phyloP scores from a whole-genome alignment of 2,113 vertebrate species.

The Isichthys henryi region DNA sequence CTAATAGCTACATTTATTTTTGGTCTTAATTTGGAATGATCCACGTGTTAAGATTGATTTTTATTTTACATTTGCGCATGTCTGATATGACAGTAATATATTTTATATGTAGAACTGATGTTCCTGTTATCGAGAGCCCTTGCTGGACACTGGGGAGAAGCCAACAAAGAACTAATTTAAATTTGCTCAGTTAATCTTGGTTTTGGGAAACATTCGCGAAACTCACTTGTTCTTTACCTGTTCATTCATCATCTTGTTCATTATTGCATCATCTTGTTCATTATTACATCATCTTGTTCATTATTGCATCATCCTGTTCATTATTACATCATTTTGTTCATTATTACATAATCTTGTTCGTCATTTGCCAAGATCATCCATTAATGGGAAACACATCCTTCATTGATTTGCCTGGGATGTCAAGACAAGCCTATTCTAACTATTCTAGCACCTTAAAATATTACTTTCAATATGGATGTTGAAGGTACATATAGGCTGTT shows the following conservation, averaged over 20 bases:
- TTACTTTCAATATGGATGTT: not conserved
- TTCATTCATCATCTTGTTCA: not conserved
- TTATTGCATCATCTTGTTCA: not conserved
- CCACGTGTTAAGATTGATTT: not conserved
- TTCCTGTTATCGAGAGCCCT: not conserved
- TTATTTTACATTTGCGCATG: not conserved
- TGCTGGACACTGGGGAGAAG: not conserved
- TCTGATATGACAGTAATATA: not conserved
- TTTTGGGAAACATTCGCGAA: not conserved
- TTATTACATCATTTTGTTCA: not conserved
- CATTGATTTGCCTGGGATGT: not conserved
- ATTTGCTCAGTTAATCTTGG: not conserved
- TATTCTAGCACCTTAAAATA: too few relatives aligned
- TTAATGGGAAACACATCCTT: not conserved
- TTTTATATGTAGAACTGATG: not conserved
- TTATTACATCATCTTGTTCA: not conserved
- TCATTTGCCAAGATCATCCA: not conserved
- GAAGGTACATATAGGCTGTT: not conserved
- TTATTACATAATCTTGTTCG: not conserved
- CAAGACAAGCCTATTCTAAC: too few relatives aligned
- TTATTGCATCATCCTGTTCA: not conserved
- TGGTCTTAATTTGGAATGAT: not conserved
- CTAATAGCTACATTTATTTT: not conserved
- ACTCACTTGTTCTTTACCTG: not conserved
- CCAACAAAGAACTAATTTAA: not conserved